These are phyloP conservation scores for Craseonycteris thonglongyai DNA, from an alignment of 2,113 vertebrate genomes.

Conservation along the genomic window DNA sequence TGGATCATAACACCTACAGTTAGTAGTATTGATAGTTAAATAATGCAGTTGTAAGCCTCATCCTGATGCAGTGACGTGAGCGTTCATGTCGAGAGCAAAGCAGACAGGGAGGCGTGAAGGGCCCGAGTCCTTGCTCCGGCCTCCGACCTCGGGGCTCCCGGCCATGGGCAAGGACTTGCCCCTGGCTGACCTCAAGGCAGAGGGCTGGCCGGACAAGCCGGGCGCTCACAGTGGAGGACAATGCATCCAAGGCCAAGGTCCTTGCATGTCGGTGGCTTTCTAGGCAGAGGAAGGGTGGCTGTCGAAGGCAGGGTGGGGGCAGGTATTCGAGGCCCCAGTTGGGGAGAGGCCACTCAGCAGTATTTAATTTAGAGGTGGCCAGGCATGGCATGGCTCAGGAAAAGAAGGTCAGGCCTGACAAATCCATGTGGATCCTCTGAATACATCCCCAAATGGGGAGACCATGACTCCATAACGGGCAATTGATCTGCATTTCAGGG, in stretches of 20 bases:
- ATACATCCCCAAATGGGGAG: constrained; percentile 6
- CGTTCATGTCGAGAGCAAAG: background rate
- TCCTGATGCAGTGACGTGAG: too few relatives aligned
- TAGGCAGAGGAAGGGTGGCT: background rate
- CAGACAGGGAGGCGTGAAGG: background rate
- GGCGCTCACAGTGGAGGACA: background rate
- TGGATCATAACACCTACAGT: background rate
- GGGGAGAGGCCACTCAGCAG: background rate
- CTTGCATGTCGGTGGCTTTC: background rate
- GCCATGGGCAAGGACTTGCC: background rate
- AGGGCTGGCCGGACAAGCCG: background rate
- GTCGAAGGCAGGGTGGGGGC: background rate
- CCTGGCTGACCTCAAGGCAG: background rate
- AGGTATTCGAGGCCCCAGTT: background rate
- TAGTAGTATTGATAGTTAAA: too few relatives aligned
- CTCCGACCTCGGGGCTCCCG: background rate
- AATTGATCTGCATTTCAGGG: constrained; percentile 23
- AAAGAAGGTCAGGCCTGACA: constrained; percentile 26
- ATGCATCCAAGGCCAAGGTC: background rate
- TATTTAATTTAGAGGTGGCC: background rate
- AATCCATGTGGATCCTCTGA: constrained; percentile 24
- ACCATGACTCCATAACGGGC: background rate
- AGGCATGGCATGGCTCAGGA: background rate
- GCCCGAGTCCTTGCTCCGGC: background rate
- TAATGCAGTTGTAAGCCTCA: too few relatives aligned